phyloP scores from a whole-genome alignment of 2,797 vertebrate species.

The Clarias platycephalus region DNA sequence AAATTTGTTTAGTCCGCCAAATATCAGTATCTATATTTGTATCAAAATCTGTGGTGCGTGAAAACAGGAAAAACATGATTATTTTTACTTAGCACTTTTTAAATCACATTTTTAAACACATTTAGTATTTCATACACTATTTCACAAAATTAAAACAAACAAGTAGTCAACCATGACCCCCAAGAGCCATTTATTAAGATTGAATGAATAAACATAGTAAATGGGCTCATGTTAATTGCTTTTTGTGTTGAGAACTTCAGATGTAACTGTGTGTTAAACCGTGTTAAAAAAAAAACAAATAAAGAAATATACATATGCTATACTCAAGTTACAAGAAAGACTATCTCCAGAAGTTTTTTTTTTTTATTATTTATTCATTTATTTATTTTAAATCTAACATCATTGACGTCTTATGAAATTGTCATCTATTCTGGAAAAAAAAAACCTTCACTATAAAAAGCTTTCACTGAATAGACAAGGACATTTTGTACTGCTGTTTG shows the following conservation, averaged over 20 bases:
- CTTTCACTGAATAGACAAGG: not conserved
- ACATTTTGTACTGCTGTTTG: not conserved
- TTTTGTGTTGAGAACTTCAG: not conserved
- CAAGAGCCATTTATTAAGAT: not conserved
- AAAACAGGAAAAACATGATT: no score
- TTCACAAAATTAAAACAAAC: not conserved
- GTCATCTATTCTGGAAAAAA: not conserved
- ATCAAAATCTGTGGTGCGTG: not conserved
- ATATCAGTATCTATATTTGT: not conserved
- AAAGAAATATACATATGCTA: not conserved
- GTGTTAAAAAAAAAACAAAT: not conserved
- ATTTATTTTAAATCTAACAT: not conserved
- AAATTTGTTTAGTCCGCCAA: not conserved
- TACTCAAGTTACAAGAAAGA: not conserved
- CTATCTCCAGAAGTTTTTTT: not conserved
- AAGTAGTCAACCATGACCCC: not conserved
- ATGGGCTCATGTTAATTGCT: not conserved
- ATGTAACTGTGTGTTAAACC: not conserved
- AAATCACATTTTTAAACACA: not conserved
- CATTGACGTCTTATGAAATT: not conserved
- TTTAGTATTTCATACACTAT: not conserved
- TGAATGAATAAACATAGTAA: not conserved
- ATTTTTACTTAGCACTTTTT: no score
- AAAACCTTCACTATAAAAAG: constrained; percentile 1
- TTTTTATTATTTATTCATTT: not conserved